Evolutionary conservation across 1,140 invertebrate species (phyloP).

Genomic region (Gryllus bimaculatus): DNA sequence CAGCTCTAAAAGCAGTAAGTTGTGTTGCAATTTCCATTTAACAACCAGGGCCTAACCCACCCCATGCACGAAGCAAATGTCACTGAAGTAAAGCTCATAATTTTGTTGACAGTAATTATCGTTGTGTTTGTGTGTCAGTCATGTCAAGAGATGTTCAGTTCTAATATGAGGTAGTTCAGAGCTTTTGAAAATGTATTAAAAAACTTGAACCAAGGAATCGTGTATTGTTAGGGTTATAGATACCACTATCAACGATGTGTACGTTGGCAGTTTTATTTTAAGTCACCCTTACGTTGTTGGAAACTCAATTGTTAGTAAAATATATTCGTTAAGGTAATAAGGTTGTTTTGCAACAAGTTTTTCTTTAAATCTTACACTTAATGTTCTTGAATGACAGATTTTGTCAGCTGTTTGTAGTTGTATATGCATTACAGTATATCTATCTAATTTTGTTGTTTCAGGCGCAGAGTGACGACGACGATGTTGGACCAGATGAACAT

Average conservation of each 20-base stretch:
- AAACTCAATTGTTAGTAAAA: not conserved
- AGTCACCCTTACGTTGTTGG: no score
- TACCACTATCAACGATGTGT: no score
- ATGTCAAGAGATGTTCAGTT: no score
- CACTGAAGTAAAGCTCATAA: not conserved
- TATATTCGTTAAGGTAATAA: not conserved
- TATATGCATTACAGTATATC: not conserved
- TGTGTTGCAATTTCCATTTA: slow-evolving; percentile 16
- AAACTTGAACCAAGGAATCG: no score
- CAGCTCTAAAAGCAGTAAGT: slow-evolving; percentile 88
- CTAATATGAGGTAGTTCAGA: no score
- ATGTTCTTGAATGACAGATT: not conserved
- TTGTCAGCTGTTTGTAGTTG: not conserved
- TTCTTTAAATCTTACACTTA: not conserved
- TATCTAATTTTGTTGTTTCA: slow-evolving; percentile 34
- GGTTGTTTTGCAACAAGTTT: not conserved
- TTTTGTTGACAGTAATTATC: not conserved
- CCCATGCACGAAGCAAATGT: not conserved
- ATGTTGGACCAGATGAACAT: slow-evolving; percentile 82
- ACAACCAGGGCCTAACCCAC: slow-evolving; percentile 7
- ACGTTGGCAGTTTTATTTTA: no score
- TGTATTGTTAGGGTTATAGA: no score
- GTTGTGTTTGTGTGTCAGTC: no score
- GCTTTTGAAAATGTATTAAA: no score
- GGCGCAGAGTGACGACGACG: slow-evolving; percentile 93